Conservation (phyloP, 1,140 invertebrate genomes). For the Bombus fervidus region DNA sequence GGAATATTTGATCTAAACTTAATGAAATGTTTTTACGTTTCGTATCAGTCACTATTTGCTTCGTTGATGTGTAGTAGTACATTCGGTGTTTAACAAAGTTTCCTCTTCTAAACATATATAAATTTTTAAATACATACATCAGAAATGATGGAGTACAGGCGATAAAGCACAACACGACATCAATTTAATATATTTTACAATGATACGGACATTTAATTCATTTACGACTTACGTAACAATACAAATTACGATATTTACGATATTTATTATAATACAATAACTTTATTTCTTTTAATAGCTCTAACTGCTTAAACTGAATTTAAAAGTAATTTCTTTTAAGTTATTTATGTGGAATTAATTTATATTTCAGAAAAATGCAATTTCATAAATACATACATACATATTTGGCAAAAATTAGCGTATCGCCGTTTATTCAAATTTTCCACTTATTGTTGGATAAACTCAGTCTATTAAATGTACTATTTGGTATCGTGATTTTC, state of each 20-base stretch:
- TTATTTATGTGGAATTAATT: neutral
- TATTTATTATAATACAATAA: no score
- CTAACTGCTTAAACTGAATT: neutral
- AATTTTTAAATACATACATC: neutral
- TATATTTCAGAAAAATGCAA: neutral
- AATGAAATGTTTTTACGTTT: constrained; percentile 17
- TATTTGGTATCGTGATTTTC: neutral
- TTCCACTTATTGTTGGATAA: neutral
- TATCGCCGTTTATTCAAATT: no score
- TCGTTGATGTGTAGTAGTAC: neutral
- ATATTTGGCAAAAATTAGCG: neutral
- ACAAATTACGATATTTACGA: no score
- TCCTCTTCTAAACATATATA: neutral
- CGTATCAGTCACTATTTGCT: neutral
- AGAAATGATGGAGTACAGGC: no score
- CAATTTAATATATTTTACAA: no score
- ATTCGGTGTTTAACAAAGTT: neutral
- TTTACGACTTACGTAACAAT: no score
- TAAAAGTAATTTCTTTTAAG: neutral
- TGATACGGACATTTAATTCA: no score
- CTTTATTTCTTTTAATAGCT: neutral
- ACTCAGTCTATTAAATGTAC: no score
- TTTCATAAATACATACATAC: neutral
- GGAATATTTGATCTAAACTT: neutral
- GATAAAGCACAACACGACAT: no score